Evolutionary conservation across 2,888 invertebrate species (phyloP), one percentile per base, ranked within the genome.

Genomic region (Rhagium mordax): DNA sequence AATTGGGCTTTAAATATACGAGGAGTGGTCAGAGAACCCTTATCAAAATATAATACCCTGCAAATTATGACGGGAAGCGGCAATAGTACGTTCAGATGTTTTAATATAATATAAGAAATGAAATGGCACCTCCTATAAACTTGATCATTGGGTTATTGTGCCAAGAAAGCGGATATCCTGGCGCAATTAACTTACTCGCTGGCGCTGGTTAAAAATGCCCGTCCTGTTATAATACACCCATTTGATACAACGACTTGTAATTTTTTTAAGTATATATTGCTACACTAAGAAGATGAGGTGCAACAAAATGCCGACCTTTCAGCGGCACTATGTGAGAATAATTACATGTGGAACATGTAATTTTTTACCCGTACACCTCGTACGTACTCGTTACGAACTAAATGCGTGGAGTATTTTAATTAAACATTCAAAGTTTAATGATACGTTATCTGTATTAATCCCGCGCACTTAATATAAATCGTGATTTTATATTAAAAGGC

Each of bases 401-500:
- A 24, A 24, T 24, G 55, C n/a, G 55, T 18, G 59, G 16, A 29
- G 3, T 0, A 59, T 18, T 59, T 59, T 59, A 29, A 59, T 59
- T 59, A 24, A 59, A 59, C 16, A 8, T 15, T 29, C 59, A 59
- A 13, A 29, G 18, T 15, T 33, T 59, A 59, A 59, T 59, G 20
- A 59, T 59, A 59, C n/a, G 33, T 59, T 59, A 59, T 59, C 18
- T 41, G 33, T 21, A 29, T 59, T 59, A 59, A 59, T 33, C n/a
- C n/a, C 15, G 18, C 13, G 18, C 33, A 33, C 33, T 41, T 59
- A 59, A 59, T 59, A 33, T 59, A 59, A 59, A 59, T 59, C 59
- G 59, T 59, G 59, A 59, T 59, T 59, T 59, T 18, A 33, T 33
- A 59, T 59, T 59, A 59, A 21, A 18, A 59, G 59, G 21, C 33